These are phyloP conservation scores for Ariopsis seemanni DNA, from an alignment of 2,113 vertebrate species.

Conservation along the genomic window DNA sequence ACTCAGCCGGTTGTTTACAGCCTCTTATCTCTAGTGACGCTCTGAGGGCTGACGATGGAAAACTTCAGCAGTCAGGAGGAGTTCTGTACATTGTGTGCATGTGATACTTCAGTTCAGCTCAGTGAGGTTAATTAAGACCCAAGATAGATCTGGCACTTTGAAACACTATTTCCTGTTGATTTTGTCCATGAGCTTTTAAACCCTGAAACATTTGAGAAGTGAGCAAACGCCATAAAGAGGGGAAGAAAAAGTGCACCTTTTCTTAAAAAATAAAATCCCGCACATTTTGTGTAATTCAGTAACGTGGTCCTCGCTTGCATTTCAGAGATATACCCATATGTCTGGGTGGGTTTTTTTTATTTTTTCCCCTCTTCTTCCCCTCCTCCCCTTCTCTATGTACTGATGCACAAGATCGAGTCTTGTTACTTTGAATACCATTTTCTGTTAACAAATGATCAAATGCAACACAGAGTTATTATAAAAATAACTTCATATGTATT, in stretches of 20 bases:
- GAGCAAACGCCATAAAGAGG: conserved; percentile 61
- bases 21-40: conserved; percentile 5
- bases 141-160: conserved; percentile 42
- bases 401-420: conserved; percentile 57
- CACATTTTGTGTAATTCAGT: conserved; percentile 43
- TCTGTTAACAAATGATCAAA: conserved; percentile 62
- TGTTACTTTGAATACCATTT: conserved; percentile 63
- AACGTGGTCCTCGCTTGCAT: conserved; percentile 60
- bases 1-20: conserved; percentile 18
- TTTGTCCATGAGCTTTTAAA: conserved; percentile 30
- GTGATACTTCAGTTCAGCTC: conserved; percentile 6
- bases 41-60: conserved; percentile 20
- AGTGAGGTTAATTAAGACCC: conserved; percentile 41
- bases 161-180: conserved; percentile 61
- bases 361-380: no score
- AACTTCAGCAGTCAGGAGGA: neutral
- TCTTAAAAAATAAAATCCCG: conserved; percentile 20
- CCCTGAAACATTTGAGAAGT: conserved; percentile 35
- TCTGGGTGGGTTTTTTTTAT: conserved; percentile 36
- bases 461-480: conserved; percentile 53
- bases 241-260: conserved; percentile 59
- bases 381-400: conserved; percentile 22
- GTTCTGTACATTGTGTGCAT: conserved; percentile 15
- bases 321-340: conserved; percentile 53
- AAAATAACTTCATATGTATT: conserved; percentile 29